Evolutionary conservation across 2,888 invertebrate species (phyloP).

Genomic region (Philaethria dido): DNA sequence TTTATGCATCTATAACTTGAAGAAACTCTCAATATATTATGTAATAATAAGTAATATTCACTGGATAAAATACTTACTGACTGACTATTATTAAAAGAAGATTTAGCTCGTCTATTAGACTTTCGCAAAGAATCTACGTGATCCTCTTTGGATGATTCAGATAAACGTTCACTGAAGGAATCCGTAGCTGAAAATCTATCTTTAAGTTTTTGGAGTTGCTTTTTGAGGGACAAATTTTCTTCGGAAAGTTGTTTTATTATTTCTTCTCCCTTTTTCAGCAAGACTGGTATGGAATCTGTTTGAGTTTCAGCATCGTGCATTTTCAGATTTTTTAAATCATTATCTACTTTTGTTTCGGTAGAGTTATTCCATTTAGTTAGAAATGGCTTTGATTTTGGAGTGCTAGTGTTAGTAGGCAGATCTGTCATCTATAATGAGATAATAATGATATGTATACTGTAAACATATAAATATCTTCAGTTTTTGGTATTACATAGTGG

Average conservation of each 20-base stretch:
- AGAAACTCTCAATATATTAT: too few relatives aligned
- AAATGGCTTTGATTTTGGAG: not conserved
- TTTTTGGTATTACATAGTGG: not conserved
- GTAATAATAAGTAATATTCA: too few relatives aligned
- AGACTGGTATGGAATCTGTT: not conserved
- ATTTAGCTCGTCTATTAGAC: not conserved
- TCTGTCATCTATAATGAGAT: not conserved
- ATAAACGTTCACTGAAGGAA: not conserved
- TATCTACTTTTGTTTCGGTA: not conserved
- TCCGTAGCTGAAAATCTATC: not conserved
- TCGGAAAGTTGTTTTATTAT: not conserved
- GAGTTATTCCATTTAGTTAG: slow-evolving; percentile 3
- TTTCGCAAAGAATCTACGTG: not conserved
- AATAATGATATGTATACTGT: not conserved
- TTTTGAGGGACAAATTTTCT: not conserved
- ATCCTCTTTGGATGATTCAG: slow-evolving; percentile 3
- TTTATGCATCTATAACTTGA: too few relatives aligned
- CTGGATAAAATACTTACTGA: not conserved
- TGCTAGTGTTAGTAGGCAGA: not conserved
- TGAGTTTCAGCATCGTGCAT: not conserved
- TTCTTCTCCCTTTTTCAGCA: not conserved
- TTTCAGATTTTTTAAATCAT: not conserved
- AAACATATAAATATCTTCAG: not conserved
- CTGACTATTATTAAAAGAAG: not conserved
- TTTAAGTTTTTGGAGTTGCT: not conserved